Evolutionary conservation across 1,140 invertebrate genomes (phyloP), one percentile per base, ranked within the genome.

Genomic region (Magallana ariakensis): DNA sequence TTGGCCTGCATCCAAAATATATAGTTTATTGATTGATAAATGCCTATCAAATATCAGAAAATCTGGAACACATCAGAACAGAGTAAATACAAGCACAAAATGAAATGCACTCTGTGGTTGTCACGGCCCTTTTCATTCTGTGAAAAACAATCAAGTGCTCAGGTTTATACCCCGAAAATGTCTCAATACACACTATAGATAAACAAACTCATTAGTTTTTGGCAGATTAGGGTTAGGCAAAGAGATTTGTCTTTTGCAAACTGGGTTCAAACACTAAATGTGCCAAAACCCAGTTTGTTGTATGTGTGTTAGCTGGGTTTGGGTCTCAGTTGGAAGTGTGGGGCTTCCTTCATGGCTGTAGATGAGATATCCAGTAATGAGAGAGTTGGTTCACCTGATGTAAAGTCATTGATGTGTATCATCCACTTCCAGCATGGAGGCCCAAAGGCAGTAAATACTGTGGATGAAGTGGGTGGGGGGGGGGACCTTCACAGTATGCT

Each of bases 21-120:
- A 75, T 75, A 26, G 26, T 75, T 75, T 75, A 75, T 75, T 75
- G 66, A 75, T 75, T 75, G 66, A 75, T 75, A 75, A 75, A 75
- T 75, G 22, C 22, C 66, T 75, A 75, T 75, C 22, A 75, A 75
- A 75, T 75, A 75, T 75, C 66, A 75, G 66, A 75, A 75, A 75
- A 75, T 75, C 66, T 75, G 66, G 66, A 75, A 75, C 66, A 75
- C 22, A 75, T 75, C 66, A 75, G 66, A 75, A 26, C 9, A 26
- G 66, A 33, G 22, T 75, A 75, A 75, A 75, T 26, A 75, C 66
- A 75, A 75, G 66, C 22, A 75, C 66, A 75, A 75, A 75, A 75
- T 75, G 66, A 75, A 75, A 75, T 75, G 66, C 66, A 75, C 66
- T 75, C 19, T 26, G 22, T 75, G 66, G 22, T 75, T 75, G 66